A percentile compares a stretch with the other conserved stretches of the same genome.
Conservation (phyloP, 1,140 invertebrate species). For the Brachionus manjavacas region DNA sequence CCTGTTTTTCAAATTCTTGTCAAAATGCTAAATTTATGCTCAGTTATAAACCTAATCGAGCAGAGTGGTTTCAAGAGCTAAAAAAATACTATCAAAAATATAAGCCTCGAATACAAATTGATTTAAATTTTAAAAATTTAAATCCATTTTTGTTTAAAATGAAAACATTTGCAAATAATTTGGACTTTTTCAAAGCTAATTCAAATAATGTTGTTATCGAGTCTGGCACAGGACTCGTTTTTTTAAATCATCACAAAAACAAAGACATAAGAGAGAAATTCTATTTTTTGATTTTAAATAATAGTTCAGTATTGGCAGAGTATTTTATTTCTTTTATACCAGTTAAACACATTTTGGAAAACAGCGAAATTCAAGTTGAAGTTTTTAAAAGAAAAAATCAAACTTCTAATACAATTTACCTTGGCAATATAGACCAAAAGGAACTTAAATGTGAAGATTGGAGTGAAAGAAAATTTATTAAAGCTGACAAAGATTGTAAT, state of each 20-base stretch:
- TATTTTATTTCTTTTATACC: not conserved
- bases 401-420: not conserved
- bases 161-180: not conserved
- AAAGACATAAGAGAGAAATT: not conserved
- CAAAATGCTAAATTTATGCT: not conserved
- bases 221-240: not conserved
- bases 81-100: not conserved
- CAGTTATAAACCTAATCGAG: not conserved
- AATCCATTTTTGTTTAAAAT: not conserved
- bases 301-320: not conserved
- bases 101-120: not conserved
- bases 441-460: not conserved
- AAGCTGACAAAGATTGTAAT: not conserved
- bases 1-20: not conserved
- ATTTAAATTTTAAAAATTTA: conserved; percentile 6
- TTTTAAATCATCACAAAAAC: not conserved
- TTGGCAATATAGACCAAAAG: not conserved
- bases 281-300: conserved; percentile 2
- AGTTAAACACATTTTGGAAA: not conserved
- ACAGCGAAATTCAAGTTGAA: not conserved
- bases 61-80: not conserved
- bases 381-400: not conserved
- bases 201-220: not conserved
- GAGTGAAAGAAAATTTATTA: not conserved
- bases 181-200: not conserved